Evolutionary conservation across 2,888 invertebrate species (phyloP), one percentile per base, ranked within the genome.

Genomic region (Miltochrista miniata): DNA sequence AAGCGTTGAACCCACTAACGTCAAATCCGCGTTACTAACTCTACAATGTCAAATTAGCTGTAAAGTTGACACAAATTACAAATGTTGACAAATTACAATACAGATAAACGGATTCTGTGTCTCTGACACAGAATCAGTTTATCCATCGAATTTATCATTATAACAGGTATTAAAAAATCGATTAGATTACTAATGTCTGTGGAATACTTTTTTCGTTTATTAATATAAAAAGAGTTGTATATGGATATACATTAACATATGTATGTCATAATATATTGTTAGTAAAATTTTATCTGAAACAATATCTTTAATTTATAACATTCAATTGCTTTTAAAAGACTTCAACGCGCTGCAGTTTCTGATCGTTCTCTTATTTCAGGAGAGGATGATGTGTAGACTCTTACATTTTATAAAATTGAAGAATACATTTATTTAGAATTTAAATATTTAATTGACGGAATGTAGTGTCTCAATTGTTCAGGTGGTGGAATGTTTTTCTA

Each of bases 271-370:
- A 2, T 11, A 37, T 11, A 15, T 45, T 37, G 36, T 31, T 24
- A 10, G 15, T 12, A 14, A 3, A n/a, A 9, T 40, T 35, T 34
- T 35, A 11, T 11, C 13, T 9, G 4, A 0, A 12, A 14, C 3
- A 30, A 24, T 18, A 10, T 12, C 14, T 33, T 2, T 35, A 29
- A 35, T 35, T 13, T 29, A n/a, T 34, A 36, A 63, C 48, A 53
- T 56, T 54, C 60, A 67, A 74, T 68, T 68, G 61, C 81, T 61
- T 79, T 79, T 66, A 88, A 89, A 90, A 90, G 90, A 90, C 81
- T 79, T 90, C 88, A 90, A 90, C 90, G 90, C 88, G 90, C 57
- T 62, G 51, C 48, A 54, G 49, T 50, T 51, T 24, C 18, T 24
- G 5, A 24, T 4, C 18, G 3, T n/a, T 4, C 18, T 24, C 13